phyloP scores from a whole-genome alignment of 2,113 vertebrate genomes.

The Glaucomys volans region DNA sequence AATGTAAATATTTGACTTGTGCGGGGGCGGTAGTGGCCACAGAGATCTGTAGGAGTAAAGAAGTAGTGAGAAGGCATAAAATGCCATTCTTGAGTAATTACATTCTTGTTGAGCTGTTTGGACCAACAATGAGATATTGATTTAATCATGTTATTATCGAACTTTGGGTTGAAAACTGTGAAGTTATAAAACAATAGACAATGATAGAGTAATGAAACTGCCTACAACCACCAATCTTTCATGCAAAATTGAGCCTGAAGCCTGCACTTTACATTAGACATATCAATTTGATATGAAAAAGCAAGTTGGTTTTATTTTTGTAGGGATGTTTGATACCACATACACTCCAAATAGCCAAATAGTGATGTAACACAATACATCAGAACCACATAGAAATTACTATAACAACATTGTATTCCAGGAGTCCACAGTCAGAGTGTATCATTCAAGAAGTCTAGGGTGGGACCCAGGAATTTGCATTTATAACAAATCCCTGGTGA shows the following conservation, averaged over 20 bases:
- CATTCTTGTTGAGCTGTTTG: neutral
- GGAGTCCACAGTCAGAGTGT: neutral
- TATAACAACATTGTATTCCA: neutral
- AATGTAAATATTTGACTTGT: constrained; percentile 83
- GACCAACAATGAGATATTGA: neutral
- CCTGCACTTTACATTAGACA: neutral
- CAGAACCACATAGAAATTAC: neutral
- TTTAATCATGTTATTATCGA: neutral
- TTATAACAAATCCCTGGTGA: neutral
- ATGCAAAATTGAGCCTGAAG: constrained; percentile 16
- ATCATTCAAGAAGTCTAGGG: neutral
- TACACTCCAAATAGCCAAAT: neutral
- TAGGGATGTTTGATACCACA: neutral
- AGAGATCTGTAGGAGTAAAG: neutral
- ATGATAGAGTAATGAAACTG: neutral
- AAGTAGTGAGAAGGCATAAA: neutral
- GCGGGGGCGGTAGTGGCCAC: neutral
- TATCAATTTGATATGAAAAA: neutral
- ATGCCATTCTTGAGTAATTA: neutral
- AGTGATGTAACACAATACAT: neutral
- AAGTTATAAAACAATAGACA: neutral
- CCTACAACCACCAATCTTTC: neutral
- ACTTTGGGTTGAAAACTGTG: constrained; percentile 17
- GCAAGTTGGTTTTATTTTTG: neutral
- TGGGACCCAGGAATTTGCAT: neutral